Evolutionary conservation across 2,113 vertebrate species (phyloP).

Genomic region (Ranitomeya imitator): DNA sequence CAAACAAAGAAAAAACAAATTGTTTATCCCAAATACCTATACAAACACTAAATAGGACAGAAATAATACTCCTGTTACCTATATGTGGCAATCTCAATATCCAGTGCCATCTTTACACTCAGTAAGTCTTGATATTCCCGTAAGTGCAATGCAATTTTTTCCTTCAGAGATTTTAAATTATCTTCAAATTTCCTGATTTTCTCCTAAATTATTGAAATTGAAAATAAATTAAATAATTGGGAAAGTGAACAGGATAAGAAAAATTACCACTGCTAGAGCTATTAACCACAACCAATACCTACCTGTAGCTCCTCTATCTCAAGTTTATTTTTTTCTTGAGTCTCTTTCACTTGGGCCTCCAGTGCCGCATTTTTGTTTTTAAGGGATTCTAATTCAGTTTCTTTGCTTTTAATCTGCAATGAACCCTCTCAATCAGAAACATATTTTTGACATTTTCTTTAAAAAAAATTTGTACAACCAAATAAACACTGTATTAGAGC

Average conservation of each 20-base stretch:
- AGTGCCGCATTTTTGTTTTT: constrained; percentile 70
- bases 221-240: neutral
- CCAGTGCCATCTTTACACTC: constrained; percentile 75
- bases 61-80: constrained; percentile 63
- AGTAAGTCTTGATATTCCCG: constrained; percentile 73
- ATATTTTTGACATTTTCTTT: neutral
- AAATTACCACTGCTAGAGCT: neutral
- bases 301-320: constrained; percentile 68
- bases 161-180: constrained; percentile 70
- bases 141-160: constrained; percentile 73
- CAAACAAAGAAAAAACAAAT: neutral
- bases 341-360: constrained; percentile 69
- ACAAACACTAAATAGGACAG: neutral
- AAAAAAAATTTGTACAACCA: no score
- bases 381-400: constrained; percentile 68
- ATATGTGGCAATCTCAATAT: constrained; percentile 79
- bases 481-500: no score
- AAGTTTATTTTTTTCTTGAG: constrained; percentile 66
- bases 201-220: constrained; percentile 55
- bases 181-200: constrained; percentile 67
- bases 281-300: neutral
- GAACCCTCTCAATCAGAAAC: neutral
- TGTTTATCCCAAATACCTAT: neutral
- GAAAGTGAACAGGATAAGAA: neutral
- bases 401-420: constrained; percentile 70